Conservation (phyloP, 2,888 invertebrate species). For the Xylophagus ater region DNA sequence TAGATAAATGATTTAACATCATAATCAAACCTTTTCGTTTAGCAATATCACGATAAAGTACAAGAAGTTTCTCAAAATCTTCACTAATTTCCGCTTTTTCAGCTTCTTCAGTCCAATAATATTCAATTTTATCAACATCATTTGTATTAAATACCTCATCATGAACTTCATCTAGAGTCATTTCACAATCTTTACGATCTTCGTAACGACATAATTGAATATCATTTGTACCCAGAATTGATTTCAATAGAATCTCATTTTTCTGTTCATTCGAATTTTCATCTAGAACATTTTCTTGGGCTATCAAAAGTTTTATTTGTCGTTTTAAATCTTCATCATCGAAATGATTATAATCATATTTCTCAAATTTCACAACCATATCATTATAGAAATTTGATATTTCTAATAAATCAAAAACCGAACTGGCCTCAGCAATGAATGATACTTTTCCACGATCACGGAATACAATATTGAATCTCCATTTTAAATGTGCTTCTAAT, state of each 20-base stretch:
- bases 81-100: constrained; percentile 50
- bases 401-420: constrained; percentile 2
- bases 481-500: constrained; percentile 6
- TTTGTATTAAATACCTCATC: constrained; percentile 51
- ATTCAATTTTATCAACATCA: constrained; percentile 60
- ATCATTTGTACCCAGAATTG: constrained; percentile 56
- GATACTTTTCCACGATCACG: constrained; percentile 6
- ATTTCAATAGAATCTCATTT: constrained; percentile 50
- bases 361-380: constrained; percentile 18
- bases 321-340: constrained; percentile 52
- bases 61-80: constrained; percentile 50
- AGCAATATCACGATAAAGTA: constrained; percentile 53
- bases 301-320: constrained; percentile 59
- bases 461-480: constrained; percentile 1
- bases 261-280: constrained; percentile 47
- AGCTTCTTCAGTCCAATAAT: constrained; percentile 69
- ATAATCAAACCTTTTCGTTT: constrained; percentile 46
- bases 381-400: constrained; percentile 1
- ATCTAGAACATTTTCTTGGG: constrained; percentile 53
- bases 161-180: constrained; percentile 50
- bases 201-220: constrained; percentile 57
- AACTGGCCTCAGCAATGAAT: neutral
- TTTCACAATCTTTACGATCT: constrained; percentile 46
- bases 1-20: neutral
- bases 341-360: constrained; percentile 59